phyloP scores from a whole-genome alignment of 2,797 vertebrate genomes.

The Muscicapa comitata region DNA sequence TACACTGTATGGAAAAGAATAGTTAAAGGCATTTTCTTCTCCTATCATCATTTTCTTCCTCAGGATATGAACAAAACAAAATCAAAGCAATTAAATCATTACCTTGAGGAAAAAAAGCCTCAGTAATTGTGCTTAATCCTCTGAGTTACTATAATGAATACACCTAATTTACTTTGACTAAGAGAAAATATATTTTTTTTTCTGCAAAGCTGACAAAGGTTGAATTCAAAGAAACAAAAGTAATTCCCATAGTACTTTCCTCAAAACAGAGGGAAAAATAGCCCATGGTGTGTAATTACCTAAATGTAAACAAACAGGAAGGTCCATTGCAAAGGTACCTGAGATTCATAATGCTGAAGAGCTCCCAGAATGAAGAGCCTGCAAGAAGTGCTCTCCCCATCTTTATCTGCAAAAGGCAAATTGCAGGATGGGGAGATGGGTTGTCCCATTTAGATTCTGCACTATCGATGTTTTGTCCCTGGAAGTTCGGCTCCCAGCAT shows the following conservation, averaged over 20 bases:
- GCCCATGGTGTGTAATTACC: not conserved
- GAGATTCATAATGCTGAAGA: not conserved
- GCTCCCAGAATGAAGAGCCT: not conserved
- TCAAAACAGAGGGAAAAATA: not conserved
- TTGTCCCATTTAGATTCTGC: not conserved
- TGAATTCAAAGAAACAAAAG: not conserved
- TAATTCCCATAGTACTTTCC: not conserved
- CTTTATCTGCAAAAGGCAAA: not conserved
- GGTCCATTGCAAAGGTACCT: not conserved
- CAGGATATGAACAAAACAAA: not conserved
- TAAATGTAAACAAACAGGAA: not conserved
- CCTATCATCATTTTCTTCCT: accelerated
- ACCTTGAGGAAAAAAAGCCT: not conserved
- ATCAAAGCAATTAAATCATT: not conserved
- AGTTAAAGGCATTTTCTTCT: not conserved
- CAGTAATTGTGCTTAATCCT: not conserved
- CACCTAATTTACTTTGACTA: not conserved
- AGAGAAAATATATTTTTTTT: not conserved
- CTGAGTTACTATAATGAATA: not conserved
- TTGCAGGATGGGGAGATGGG: not conserved
- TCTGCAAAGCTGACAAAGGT: not conserved
- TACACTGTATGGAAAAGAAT: accelerated
- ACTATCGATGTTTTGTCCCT: not conserved
- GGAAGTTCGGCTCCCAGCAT: not conserved
- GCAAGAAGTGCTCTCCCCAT: not conserved